phyloP scores from a whole-genome alignment of 2,888 invertebrate genomes.

The Macrosoma leucophasiata region DNA sequence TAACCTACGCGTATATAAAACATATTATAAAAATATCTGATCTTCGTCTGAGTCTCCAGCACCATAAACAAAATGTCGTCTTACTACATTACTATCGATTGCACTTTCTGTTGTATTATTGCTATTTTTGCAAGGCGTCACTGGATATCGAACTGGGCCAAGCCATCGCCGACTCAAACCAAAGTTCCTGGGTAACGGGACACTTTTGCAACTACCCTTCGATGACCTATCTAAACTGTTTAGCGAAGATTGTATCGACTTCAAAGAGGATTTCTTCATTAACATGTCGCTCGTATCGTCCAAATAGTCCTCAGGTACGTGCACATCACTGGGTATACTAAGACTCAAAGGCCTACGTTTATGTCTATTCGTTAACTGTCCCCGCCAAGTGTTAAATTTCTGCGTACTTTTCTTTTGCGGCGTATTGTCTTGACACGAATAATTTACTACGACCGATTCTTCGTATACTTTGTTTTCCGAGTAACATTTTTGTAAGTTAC shows the following conservation, averaged over 20 bases:
- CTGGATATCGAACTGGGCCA: constrained; percentile 79
- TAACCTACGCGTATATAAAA: no score
- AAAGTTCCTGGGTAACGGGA: constrained; percentile 76
- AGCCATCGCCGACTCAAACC: constrained; percentile 77
- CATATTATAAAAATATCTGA: constrained; percentile 80
- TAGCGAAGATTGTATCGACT: constrained; percentile 59
- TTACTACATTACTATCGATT: constrained; percentile 54
- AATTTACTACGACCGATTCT: constrained; percentile 47
- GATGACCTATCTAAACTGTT: constrained; percentile 53
- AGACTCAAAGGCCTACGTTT: constrained; percentile 65
- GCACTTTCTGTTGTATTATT: constrained; percentile 41
- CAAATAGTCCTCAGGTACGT: constrained; percentile 54
- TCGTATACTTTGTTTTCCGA: constrained; percentile 61
- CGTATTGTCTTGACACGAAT: constrained; percentile 55
- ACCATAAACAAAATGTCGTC: constrained; percentile 66
- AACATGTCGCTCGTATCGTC: constrained; percentile 40
- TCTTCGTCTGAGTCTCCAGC: constrained; percentile 77
- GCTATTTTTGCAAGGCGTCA: constrained; percentile 77
- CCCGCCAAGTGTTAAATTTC: constrained; percentile 66
- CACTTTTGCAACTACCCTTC: constrained; percentile 50
- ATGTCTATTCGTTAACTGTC: constrained; percentile 40
- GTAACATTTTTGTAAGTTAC: constrained; percentile 52
- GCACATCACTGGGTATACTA: constrained; percentile 58
- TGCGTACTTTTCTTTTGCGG: constrained; percentile 47
- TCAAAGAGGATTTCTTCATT: constrained; percentile 50